Percentiles rank a stretch among this genome's conserved stretches.
Evolutionary conservation across 2,797 vertebrate species (phyloP).

Genomic region (Schizothorax lantsangensis): DNA sequence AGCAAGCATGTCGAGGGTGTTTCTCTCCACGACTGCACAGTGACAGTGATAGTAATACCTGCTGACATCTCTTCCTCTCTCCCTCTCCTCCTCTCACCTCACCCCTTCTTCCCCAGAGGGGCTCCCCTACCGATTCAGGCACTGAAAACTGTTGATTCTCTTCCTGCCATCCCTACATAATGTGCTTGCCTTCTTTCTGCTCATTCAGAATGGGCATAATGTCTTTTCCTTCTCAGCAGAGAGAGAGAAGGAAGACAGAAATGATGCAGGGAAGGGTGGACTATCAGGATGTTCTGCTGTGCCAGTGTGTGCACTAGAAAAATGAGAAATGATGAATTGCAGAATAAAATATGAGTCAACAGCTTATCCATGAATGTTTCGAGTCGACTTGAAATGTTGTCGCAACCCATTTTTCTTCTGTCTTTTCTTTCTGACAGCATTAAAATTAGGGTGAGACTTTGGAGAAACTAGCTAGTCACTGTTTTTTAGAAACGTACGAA

Average conservation of each 20-base stretch:
- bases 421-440: not conserved
- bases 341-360: constrained; percentile 53
- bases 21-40: constrained; percentile 67
- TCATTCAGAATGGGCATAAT: constrained; percentile 66
- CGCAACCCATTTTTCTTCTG: not conserved
- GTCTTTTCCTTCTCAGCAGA: constrained; percentile 73
- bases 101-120: constrained; percentile 71
- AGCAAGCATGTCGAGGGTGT: constrained; percentile 42
- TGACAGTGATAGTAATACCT: constrained; percentile 82
- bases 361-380: constrained; percentile 29
- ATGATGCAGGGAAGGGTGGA: constrained; percentile 43
- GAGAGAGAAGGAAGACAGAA: constrained; percentile 17
- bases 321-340: constrained; percentile 52
- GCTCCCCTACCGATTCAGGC: constrained; percentile 73
- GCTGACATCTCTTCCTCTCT: constrained; percentile 75
- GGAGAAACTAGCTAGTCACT: not conserved
- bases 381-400: not conserved
- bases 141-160: constrained; percentile 79
- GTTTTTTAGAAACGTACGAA: not conserved
- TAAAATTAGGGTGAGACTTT: not conserved
- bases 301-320: constrained; percentile 35
- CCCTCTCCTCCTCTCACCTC: constrained; percentile 64
- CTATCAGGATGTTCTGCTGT: constrained; percentile 10
- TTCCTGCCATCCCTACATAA: constrained; percentile 72
- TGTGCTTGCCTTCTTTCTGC: constrained; percentile 69